phyloP scores from a whole-genome alignment of 2,888 invertebrate genomes.

The Rhingia rostrata region DNA sequence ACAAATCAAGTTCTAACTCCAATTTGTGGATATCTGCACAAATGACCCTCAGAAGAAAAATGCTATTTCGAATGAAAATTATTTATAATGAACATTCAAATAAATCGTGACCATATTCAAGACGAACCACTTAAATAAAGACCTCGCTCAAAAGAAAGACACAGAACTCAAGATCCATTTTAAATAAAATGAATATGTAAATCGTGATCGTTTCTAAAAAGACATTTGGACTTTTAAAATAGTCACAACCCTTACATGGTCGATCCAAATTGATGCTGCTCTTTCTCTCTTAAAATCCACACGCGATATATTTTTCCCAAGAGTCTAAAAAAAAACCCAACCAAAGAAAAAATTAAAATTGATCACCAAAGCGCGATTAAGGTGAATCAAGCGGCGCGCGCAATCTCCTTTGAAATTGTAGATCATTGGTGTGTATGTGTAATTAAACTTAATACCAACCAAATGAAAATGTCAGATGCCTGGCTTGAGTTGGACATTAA shows the following conservation, averaged over 20 bases:
- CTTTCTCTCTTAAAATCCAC: constrained; percentile 14
- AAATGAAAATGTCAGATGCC: constrained; percentile 68
- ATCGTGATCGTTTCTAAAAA: constrained; percentile 47
- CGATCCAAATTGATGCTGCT: background rate
- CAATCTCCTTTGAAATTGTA: constrained; percentile 54
- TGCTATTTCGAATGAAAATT: too few relatives aligned
- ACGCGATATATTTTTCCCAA: constrained; percentile 19
- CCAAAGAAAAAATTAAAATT: background rate
- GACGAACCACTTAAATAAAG: too few relatives aligned
- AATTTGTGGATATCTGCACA: too few relatives aligned
- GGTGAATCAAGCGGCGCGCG: constrained; percentile 1
- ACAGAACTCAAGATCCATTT: constrained; percentile 11
- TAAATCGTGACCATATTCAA: too few relatives aligned
- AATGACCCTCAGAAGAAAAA: too few relatives aligned
- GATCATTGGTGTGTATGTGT: constrained; percentile 44
- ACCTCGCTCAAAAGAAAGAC: background rate
- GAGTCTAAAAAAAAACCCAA: background rate
- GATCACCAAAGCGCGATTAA: constrained; percentile 38
- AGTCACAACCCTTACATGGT: constrained; percentile 19
- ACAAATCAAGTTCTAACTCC: too few relatives aligned
- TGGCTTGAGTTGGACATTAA: constrained; percentile 32
- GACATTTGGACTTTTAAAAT: constrained; percentile 34
- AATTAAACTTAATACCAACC: constrained; percentile 63
- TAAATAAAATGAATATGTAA: constrained; percentile 6
- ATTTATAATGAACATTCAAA: too few relatives aligned